phyloP scores from a whole-genome alignment of 1,140 invertebrate genomes.

The Dolichoris vasculosae region DNA sequence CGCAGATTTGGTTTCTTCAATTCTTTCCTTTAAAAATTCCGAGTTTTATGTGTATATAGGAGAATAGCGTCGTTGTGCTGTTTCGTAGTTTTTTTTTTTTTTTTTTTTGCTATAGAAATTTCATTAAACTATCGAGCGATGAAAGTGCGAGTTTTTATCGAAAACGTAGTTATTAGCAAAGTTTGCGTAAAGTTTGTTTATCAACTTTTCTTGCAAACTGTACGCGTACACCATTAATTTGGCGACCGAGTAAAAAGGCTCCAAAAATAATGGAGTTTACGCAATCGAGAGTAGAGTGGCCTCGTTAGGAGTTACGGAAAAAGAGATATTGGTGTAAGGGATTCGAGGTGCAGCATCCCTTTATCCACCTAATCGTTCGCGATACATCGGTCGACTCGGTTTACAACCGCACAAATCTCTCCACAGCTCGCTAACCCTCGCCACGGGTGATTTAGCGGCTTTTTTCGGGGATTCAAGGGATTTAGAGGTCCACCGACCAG shows the following conservation, averaged over 20 bases:
- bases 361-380: slow-evolving; percentile 71
- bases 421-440: slow-evolving; percentile 59
- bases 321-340: slow-evolving; percentile 59
- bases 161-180: too few relatives aligned
- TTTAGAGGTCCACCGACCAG: slow-evolving; percentile 44
- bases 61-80: too few relatives aligned
- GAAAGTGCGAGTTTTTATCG: too few relatives aligned
- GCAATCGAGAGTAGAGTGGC: not conserved
- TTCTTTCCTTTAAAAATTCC: not conserved
- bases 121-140: too few relatives aligned
- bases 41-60: not conserved
- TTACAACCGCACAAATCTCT: slow-evolving; percentile 70
- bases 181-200: too few relatives aligned
- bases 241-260: not conserved
- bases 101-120: too few relatives aligned
- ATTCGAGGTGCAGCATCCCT: slow-evolving; percentile 59
- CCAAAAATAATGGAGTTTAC: not conserved
- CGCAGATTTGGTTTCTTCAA: not conserved
- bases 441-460: slow-evolving; percentile 68
- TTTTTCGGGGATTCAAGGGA: slow-evolving; percentile 61
- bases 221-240: not conserved
- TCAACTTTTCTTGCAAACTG: too few relatives aligned
- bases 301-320: slow-evolving; percentile 21
- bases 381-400: slow-evolving; percentile 64
- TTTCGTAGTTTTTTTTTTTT: too few relatives aligned